A percentile compares a stretch with the other conserved stretches of the same genome.
Conservation (phyloP, 2,888 invertebrate species). For the Stenodema calcarata region DNA sequence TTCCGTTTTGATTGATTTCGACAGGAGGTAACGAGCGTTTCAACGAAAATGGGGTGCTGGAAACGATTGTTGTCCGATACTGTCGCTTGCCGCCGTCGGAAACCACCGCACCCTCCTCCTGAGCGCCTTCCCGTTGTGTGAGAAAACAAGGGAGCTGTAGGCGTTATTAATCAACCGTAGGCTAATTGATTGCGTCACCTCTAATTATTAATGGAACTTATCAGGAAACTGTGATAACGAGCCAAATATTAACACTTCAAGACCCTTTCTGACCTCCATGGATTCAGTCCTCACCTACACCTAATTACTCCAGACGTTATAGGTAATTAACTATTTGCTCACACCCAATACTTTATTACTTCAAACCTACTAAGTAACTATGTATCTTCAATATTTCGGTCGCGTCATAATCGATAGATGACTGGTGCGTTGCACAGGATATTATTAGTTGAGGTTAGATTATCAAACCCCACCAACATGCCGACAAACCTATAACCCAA, state of each 20-base stretch:
- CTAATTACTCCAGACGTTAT: too few species aligned
- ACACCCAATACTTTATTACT: too few species aligned
- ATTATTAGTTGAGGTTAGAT: too few species aligned
- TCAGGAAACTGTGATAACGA: neutral
- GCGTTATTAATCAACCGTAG: neutral
- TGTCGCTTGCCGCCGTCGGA: neutral
- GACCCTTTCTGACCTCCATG: neutral
- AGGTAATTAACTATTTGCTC: too few species aligned
- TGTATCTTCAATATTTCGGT: too few species aligned
- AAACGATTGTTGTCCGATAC: neutral
- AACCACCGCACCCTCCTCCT: neutral
- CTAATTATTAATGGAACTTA: neutral
- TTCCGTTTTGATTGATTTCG: neutral
- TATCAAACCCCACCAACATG: too few species aligned
- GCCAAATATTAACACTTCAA: neutral
- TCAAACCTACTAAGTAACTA: too few species aligned
- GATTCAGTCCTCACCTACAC: too few species aligned
- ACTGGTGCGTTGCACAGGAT: too few species aligned
- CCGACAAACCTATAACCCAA: too few species aligned
- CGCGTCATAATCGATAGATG: too few species aligned
- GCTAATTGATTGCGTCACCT: neutral
- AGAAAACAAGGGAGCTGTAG: neutral
- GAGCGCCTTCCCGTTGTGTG: neutral
- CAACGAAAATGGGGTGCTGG: neutral
- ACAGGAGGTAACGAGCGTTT: slow-evolving; percentile 2